These are phyloP conservation scores for Calycopis cecrops DNA, from an alignment of 1,140 invertebrate genomes.

Conservation along the genomic window DNA sequence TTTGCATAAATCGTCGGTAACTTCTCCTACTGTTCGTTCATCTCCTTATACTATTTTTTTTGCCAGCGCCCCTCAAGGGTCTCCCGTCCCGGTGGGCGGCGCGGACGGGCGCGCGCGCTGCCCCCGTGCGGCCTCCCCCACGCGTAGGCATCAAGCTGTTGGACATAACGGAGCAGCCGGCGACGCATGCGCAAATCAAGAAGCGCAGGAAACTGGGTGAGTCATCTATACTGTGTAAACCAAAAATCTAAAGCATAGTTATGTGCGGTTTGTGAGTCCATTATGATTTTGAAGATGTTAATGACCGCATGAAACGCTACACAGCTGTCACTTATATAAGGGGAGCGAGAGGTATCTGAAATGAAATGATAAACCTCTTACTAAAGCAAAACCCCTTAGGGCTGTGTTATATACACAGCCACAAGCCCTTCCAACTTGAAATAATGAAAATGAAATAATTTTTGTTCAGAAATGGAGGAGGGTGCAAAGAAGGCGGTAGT, in stretches of 20 bases:
- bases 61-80: slow-evolving; percentile 90
- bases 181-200: slow-evolving; percentile 77
- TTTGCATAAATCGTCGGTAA: too few species aligned
- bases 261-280: too few species aligned
- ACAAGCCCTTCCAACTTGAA: too few species aligned
- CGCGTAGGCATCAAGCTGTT: slow-evolving; percentile 89
- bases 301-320: too few species aligned
- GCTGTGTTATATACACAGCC: too few species aligned
- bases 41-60: slow-evolving; percentile 13
- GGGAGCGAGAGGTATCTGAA: too few species aligned
- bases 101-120: slow-evolving; percentile 72
- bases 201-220: slow-evolving; percentile 68
- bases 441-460: slow-evolving; percentile 3
- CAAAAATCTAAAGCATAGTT: too few species aligned
- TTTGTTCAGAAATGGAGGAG: slow-evolving; percentile 84
- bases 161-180: slow-evolving; percentile 94
- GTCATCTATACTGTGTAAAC: slow-evolving; percentile 4
- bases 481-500: slow-evolving; percentile 73
- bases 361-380: too few species aligned
- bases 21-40: too few species aligned
- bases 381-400: too few species aligned
- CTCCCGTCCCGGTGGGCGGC: slow-evolving; percentile 87
- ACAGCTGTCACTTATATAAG: too few species aligned
- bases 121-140: slow-evolving; percentile 73
- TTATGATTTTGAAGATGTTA: background rate